phyloP scores from a whole-genome alignment of 2,888 invertebrate species.

The Dermolepida albohirtum region DNA sequence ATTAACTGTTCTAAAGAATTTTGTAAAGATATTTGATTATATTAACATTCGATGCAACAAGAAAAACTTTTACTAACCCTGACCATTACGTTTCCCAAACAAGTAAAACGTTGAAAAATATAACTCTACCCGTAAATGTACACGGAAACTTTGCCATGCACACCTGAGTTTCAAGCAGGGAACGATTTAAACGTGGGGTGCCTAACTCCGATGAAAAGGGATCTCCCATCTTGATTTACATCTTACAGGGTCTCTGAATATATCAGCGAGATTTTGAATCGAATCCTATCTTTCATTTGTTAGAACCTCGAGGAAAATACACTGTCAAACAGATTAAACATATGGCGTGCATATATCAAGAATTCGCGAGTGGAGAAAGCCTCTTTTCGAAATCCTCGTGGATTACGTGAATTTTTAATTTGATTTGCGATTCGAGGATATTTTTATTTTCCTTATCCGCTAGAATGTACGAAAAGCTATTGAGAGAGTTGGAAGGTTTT shows the following conservation, averaged over 20 bases:
- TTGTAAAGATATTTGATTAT: no score
- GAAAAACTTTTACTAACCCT: no score
- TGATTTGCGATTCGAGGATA: neutral
- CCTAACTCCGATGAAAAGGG: constrained; percentile 44
- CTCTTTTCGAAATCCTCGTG: constrained; percentile 5
- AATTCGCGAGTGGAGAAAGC: constrained; percentile 16
- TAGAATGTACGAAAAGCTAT: no score
- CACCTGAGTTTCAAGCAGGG: constrained; percentile 12
- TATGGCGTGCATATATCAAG: constrained; percentile 3
- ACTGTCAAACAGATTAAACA: constrained; percentile 21
- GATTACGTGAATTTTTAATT: constrained; percentile 16
- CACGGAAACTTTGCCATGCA: neutral
- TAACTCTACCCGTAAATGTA: neutral
- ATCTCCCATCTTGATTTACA: constrained; percentile 49
- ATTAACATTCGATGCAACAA: no score
- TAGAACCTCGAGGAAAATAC: constrained; percentile 38
- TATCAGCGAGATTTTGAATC: constrained; percentile 43
- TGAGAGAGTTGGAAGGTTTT: no score
- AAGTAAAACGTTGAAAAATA: constrained; percentile 6
- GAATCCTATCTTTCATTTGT: constrained; percentile 40
- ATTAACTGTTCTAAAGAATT: no score
- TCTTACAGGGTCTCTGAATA: constrained; percentile 48
- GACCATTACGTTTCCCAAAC: neutral
- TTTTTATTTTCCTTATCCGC: no score
- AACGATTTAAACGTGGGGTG: constrained; percentile 43